These are phyloP conservation scores for Gila robusta DNA, from an alignment of 2,797 vertebrate species.

Conservation along the genomic window DNA sequence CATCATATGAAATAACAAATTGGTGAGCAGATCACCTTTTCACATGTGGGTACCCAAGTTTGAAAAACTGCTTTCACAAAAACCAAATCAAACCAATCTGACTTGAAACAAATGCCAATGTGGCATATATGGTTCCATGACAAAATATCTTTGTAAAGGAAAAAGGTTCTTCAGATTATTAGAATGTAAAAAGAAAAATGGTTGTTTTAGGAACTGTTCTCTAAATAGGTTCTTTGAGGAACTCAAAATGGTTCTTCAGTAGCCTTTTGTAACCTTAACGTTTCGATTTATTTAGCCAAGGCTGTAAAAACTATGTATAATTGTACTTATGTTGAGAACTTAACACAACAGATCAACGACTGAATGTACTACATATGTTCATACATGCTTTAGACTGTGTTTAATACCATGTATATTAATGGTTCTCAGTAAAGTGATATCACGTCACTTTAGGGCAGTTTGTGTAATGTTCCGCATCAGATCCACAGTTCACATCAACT, in stretches of 20 bases:
- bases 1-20: neutral
- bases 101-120: neutral
- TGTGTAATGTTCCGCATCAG: slow-evolving; percentile 9
- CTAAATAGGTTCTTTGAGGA: neutral
- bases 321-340: neutral
- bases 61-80: neutral
- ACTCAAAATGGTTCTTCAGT: neutral
- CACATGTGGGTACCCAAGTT: neutral
- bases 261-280: too few species aligned
- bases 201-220: neutral
- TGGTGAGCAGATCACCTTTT: neutral
- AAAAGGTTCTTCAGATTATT: neutral
- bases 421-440: neutral
- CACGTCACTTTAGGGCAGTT: neutral
- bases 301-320: neutral
- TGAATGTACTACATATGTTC: neutral
- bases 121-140: neutral
- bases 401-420: slow-evolving; percentile 21
- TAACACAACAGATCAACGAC: neutral
- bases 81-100: neutral
- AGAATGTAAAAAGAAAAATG: neutral
- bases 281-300: too few species aligned
- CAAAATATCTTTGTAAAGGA: neutral
- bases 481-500: neutral
- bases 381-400: neutral